Evolutionary conservation across 2,888 invertebrate genomes (phyloP).

Genomic region (Branchipolynoe longqiensis): DNA sequence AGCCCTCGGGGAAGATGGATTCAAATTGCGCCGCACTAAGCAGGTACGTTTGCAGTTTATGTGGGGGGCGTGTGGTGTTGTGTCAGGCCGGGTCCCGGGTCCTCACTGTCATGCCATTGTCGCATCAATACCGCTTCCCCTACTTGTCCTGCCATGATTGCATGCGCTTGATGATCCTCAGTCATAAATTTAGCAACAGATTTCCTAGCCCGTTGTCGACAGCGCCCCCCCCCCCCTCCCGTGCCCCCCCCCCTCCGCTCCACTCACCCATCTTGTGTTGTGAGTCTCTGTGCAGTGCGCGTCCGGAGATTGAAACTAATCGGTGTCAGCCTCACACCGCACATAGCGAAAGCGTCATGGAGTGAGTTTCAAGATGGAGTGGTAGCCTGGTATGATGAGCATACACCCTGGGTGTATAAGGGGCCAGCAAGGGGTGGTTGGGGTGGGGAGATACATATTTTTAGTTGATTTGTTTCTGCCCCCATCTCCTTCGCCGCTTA

Average conservation of each 20-base stretch:
- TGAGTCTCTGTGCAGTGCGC: constrained; percentile 14
- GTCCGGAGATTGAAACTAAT: constrained; percentile 46
- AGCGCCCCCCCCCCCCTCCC: neutral
- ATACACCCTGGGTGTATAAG: too few species aligned
- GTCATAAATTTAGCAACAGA: constrained; percentile 52
- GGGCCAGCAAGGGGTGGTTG: too few species aligned
- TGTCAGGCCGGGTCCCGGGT: neutral
- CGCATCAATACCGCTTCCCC: constrained; percentile 53
- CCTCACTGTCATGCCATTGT: constrained; percentile 52
- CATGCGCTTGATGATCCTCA: constrained; percentile 47
- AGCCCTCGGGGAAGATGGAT: constrained; percentile 40
- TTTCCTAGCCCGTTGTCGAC: constrained; percentile 19
- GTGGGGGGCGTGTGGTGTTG: constrained; percentile 2
- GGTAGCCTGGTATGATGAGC: too few species aligned
- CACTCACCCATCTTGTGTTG: neutral
- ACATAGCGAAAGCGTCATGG: too few species aligned
- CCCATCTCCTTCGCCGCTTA: too few species aligned
- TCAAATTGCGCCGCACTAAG: constrained; percentile 47
- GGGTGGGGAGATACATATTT: too few species aligned
- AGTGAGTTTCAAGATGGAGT: too few species aligned
- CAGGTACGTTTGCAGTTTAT: constrained; percentile 45
- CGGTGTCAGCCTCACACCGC: too few species aligned
- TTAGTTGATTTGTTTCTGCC: too few species aligned
- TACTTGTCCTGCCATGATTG: constrained; percentile 45
- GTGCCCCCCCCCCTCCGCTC: neutral